Conservation (phyloP, 2,888 invertebrate genomes). For the Cephus sareptanus region DNA sequence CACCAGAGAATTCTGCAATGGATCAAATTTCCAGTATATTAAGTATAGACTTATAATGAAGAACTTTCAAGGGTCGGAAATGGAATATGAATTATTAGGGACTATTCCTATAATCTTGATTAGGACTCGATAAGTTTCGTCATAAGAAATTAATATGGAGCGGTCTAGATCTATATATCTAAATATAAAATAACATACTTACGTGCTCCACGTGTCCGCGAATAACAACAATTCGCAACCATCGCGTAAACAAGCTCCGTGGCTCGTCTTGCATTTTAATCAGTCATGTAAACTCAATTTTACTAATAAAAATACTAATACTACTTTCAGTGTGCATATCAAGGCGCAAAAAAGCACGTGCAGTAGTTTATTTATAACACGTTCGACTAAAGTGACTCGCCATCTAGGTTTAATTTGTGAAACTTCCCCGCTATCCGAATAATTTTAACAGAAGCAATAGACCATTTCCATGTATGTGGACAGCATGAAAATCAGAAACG, state of each 20-base stretch:
- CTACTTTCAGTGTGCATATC: background rate
- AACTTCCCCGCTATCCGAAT: background rate
- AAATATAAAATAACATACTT: slow-evolving; percentile 25
- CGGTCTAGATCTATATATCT: background rate
- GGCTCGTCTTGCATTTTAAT: slow-evolving; percentile 49
- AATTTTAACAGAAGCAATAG: background rate
- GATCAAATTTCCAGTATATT: slow-evolving; percentile 9
- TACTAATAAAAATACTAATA: background rate
- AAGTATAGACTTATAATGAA: background rate
- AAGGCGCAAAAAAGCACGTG: background rate
- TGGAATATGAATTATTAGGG: background rate
- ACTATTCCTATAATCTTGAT: background rate
- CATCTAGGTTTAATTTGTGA: background rate
- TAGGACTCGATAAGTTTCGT: background rate
- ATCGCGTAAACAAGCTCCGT: slow-evolving; percentile 49
- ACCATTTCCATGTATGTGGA: background rate
- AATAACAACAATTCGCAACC: slow-evolving; percentile 55
- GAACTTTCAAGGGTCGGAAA: background rate
- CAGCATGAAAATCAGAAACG: background rate
- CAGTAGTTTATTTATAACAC: background rate
- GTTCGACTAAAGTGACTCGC: background rate
- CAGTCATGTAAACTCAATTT: background rate
- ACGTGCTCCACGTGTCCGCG: slow-evolving; percentile 52
- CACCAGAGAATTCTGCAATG: slow-evolving; percentile 73
- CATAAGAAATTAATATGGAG: background rate